Evolutionary conservation across 2,888 invertebrate species (phyloP).

Genomic region (Campopleginae sp.): DNA sequence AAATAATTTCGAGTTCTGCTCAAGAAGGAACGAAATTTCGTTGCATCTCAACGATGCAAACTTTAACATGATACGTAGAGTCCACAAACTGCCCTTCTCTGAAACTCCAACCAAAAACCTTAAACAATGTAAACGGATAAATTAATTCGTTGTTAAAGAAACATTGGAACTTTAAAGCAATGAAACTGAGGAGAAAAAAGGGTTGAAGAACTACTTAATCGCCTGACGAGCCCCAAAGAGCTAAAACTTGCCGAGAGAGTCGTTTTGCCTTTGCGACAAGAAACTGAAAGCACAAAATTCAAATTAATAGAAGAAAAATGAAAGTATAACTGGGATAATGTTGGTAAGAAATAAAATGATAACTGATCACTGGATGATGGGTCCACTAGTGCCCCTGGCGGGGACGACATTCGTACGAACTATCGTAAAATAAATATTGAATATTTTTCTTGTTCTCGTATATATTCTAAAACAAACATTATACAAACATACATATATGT

Average conservation of each 20-base stretch:
- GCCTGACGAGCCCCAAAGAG: not conserved
- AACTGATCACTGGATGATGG: slow-evolving; percentile 71
- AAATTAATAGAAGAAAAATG: slow-evolving; percentile 41
- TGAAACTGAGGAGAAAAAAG: not conserved
- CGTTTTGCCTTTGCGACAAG: slow-evolving; percentile 49
- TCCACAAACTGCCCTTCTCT: slow-evolving; percentile 60
- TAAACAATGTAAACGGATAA: slow-evolving; percentile 35
- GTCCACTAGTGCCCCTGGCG: slow-evolving; percentile 68
- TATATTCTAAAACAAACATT: slow-evolving; percentile 74
- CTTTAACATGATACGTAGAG: no score
- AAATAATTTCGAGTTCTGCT: no score
- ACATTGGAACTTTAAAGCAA: slow-evolving; percentile 22
- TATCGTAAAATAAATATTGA: slow-evolving; percentile 69
- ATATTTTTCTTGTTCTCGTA: slow-evolving; percentile 80
- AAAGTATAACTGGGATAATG: slow-evolving; percentile 29
- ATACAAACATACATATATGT: slow-evolving; percentile 35
- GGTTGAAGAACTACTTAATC: slow-evolving; percentile 10
- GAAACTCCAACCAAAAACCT: slow-evolving; percentile 10
- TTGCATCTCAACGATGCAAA: no score
- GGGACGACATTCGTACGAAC: slow-evolving; percentile 66
- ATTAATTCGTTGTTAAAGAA: slow-evolving; percentile 53
- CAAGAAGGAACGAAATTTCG: no score
- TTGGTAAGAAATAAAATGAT: slow-evolving; percentile 23
- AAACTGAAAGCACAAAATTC: slow-evolving; percentile 58
- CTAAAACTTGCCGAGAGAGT: slow-evolving; percentile 26